phyloP scores from a whole-genome alignment of 2,797 vertebrate genomes.

The Ctenopoma multispine region DNA sequence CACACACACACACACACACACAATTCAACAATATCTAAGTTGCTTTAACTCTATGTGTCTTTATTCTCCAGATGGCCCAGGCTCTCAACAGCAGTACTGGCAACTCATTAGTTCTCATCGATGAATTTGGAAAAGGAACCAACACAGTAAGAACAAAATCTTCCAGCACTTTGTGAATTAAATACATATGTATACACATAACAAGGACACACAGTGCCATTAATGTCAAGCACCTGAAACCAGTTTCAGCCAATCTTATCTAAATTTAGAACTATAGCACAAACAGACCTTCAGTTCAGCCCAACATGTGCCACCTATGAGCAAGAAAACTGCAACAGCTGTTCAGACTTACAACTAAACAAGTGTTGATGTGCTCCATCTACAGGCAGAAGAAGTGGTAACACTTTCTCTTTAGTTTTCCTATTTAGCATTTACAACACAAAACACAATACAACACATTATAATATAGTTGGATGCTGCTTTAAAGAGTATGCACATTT shows the following conservation, averaged over 20 bases:
- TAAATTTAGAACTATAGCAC: conserved; percentile 42
- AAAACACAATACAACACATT: too few species aligned
- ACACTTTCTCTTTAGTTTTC: background rate
- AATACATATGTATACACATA: conserved; percentile 40
- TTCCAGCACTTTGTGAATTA: conserved; percentile 43
- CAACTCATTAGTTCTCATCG: conserved; percentile 93
- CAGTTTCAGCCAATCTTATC: conserved; percentile 26
- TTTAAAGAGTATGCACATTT: background rate
- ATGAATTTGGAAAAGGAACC: conserved; percentile 99
- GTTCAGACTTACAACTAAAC: conserved; percentile 21
- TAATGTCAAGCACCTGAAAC: conserved; percentile 44
- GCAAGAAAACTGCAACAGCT: conserved; percentile 46
- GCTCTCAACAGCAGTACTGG: conserved; percentile 93
- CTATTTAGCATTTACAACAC: too few species aligned
- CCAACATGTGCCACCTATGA: conserved; percentile 50
- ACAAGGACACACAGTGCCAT: conserved; percentile 38
- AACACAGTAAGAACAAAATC: conserved; percentile 87
- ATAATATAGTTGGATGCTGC: too few species aligned
- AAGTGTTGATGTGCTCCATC: conserved; percentile 29
- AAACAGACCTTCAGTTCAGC: conserved; percentile 32
- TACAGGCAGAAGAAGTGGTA: background rate
- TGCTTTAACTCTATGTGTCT: conserved; percentile 44
- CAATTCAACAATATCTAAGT: conserved; percentile 27
- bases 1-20: conserved; percentile 30
- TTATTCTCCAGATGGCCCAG: conserved; percentile 87